Evolutionary conservation across 1,140 invertebrate species (phyloP).

Genomic region (Aphis craccivora): DNA sequence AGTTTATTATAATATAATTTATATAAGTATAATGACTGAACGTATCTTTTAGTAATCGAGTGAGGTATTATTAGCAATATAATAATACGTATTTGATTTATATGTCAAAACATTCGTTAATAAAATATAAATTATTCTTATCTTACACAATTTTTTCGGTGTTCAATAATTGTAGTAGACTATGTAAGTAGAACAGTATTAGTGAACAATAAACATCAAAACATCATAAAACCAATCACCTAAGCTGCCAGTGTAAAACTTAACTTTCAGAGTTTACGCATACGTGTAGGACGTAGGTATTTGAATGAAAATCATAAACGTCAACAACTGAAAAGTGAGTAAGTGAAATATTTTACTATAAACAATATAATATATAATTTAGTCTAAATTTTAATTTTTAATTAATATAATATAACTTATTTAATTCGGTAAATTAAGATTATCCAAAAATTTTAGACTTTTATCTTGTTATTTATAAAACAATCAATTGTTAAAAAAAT

Average conservation of each 20-base stretch:
- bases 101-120: not conserved
- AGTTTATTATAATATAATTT: not conserved
- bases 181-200: no score
- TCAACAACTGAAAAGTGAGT: not conserved
- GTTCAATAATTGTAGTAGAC: no score
- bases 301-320: no score
- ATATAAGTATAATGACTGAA: not conserved
- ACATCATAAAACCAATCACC: no score
- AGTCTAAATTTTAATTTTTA: not conserved
- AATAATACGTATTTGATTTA: not conserved
- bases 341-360: not conserved
- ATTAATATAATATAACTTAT: not conserved
- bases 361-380: no score
- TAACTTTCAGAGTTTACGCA: no score
- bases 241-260: no score
- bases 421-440: not conserved
- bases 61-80: not conserved
- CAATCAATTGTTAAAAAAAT: not conserved
- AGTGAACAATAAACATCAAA: no score
- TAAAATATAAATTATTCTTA: not conserved
- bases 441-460: not conserved
- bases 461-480: not conserved
- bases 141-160: not conserved
- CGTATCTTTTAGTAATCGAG: not conserved
- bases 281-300: no score